phyloP scores from a whole-genome alignment of 2,797 vertebrate species.

The Enteromius trimaculatus region DNA sequence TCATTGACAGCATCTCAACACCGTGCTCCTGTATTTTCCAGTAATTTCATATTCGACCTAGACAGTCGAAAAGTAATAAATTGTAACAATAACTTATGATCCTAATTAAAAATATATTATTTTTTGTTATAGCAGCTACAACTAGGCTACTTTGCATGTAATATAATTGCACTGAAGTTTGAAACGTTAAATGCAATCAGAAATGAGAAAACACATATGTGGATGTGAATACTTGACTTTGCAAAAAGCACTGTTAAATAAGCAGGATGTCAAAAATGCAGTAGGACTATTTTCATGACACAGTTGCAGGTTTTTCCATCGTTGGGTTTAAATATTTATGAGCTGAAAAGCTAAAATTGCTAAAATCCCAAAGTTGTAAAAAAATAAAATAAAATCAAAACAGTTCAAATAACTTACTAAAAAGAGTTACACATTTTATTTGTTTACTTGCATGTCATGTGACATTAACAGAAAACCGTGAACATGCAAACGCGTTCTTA shows the following conservation, averaged over 20 bases:
- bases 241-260: not conserved
- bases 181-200: not conserved
- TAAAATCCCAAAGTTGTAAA: not conserved
- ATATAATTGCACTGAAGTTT: not conserved
- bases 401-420: not conserved
- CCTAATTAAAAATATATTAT: not conserved
- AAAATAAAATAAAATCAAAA: not conserved
- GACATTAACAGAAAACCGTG: not conserved
- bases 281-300: not conserved
- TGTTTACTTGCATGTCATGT: not conserved
- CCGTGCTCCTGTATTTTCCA: not conserved
- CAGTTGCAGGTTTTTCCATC: not conserved
- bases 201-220: not conserved
- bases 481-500: not conserved
- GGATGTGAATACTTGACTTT: not conserved
- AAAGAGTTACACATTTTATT: not conserved
- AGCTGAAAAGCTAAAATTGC: not conserved
- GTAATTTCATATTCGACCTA: not conserved
- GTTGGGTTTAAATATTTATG: not conserved
- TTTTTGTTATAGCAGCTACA: not conserved
- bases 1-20: constrained; percentile 13
- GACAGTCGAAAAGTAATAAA: not conserved
- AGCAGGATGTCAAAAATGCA: not conserved
- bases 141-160: not conserved
- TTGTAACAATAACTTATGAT: not conserved